Evolutionary conservation across 2,888 invertebrate genomes (phyloP).

Genomic region (Bugulina stolonifera): DNA sequence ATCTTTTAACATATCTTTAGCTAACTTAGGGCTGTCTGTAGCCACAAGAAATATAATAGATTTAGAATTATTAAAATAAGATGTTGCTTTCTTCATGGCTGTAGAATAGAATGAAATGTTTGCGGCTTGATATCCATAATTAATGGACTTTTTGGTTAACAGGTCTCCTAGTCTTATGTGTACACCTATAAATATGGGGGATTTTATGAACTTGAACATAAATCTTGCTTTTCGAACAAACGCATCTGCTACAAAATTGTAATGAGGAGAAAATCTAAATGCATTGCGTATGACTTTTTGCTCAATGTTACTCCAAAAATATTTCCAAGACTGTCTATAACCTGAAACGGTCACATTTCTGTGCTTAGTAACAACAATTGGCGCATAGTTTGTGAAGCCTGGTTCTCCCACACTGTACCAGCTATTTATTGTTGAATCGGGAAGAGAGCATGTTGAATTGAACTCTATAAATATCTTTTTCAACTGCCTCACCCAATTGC

Average conservation of each 20-base stretch:
- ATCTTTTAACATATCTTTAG: neutral
- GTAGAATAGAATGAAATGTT: neutral
- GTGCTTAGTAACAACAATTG: neutral
- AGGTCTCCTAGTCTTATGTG: constrained; percentile 7
- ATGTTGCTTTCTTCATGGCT: neutral
- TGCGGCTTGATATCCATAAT: constrained; percentile 9
- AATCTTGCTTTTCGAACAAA: neutral
- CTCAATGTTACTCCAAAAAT: neutral
- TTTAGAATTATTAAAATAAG: neutral
- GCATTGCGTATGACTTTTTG: neutral
- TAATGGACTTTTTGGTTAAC: neutral
- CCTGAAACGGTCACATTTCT: neutral
- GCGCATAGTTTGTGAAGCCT: neutral
- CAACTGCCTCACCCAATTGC: neutral
- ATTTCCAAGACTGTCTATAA: constrained; percentile 21
- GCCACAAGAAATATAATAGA: constrained; percentile 4
- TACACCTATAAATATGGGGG: constrained; percentile 10
- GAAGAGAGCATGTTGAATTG: neutral
- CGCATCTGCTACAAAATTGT: neutral
- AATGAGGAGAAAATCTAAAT: neutral
- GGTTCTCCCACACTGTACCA: neutral
- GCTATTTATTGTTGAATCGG: neutral
- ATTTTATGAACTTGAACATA: neutral
- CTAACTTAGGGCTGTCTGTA: neutral
- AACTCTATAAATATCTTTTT: neutral